Evolutionary conservation across 2,888 invertebrate genomes (phyloP), one percentile per base, ranked within the genome.

Genomic region (Dynastes tityus): DNA sequence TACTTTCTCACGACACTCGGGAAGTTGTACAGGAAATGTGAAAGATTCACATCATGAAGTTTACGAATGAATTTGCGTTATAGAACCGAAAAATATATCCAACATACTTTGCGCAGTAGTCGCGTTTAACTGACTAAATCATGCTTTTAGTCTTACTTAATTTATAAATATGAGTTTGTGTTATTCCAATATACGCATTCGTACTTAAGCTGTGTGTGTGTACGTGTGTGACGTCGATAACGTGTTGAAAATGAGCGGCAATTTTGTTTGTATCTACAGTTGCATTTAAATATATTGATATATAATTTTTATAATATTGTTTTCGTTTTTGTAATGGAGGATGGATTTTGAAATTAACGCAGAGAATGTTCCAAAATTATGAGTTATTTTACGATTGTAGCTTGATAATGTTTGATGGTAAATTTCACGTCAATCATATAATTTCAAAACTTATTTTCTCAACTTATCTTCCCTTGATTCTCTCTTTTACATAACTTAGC

Each of bases 81-180:
- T 22, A 22, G 3, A 5, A 3, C 9, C 22, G 8, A 22, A 53
- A 16, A 58, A 22, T 22, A n/a, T 16, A 58, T 58, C 2, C 22
- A 16, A 58, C 22, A 2, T 58, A 11, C 22, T 58, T 58, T 22
- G 55, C 55, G 55, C 55, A 58, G 55, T 58, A 22, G 55, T 58
- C 22, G 55, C 55, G 55, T 58, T 58, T 58, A 22, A 58, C 55
- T 58, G 55, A 58, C 22, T 22, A 45, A 45, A 45, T 45, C 55
- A 22, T 58, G 55, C 55, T 58, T 55, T 16, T 8, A 2, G 55
- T 55, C 22, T 55, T 22, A 16, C 22, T 58, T 58, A 58, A 58
- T 58, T 58, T 58, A 58, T 58, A 58, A 58, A 58, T 58, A 58
- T 27, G 53, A 13, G 16, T 16, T n/a, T 13, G 13, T 53, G 13